Conservation (phyloP, 2,113 vertebrate genomes). For the Pseudonaja textilis region DNA sequence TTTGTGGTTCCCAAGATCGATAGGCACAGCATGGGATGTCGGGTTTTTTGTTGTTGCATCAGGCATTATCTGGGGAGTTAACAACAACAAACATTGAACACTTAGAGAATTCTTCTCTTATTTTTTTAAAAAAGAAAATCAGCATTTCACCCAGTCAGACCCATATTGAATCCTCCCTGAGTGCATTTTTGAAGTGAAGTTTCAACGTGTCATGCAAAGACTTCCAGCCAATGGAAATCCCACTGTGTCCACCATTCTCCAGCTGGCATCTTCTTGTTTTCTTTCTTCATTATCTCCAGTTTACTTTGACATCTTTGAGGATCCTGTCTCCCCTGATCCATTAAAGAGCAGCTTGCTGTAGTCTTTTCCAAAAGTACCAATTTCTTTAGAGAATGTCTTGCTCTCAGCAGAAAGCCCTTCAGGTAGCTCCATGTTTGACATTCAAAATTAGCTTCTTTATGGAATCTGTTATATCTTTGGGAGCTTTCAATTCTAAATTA, state of each 20-base stretch:
- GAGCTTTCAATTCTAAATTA: not conserved
- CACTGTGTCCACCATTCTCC: not conserved
- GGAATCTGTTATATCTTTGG: not conserved
- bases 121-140: not conserved
- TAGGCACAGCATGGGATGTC: not conserved
- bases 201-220: not conserved
- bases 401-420: not conserved
- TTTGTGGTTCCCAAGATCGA: not conserved
- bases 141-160: not conserved
- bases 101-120: not conserved
- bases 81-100: not conserved
- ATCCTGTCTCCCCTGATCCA: not conserved
- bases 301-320: constrained; percentile 2
- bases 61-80: not conserved
- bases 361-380: not conserved
- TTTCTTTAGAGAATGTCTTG: not conserved
- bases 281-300: not conserved
- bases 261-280: not conserved
- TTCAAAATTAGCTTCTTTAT: not conserved
- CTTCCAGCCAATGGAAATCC: not conserved
- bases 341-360: not conserved
- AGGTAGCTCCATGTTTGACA: not conserved
- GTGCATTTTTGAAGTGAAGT: not conserved
- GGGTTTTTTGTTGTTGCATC: not conserved
- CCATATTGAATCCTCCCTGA: not conserved